A percentile compares a stretch with the other conserved stretches of the same genome.
Conservation (phyloP, 2,888 invertebrate species). For the Macrosiphum euphorbiae region DNA sequence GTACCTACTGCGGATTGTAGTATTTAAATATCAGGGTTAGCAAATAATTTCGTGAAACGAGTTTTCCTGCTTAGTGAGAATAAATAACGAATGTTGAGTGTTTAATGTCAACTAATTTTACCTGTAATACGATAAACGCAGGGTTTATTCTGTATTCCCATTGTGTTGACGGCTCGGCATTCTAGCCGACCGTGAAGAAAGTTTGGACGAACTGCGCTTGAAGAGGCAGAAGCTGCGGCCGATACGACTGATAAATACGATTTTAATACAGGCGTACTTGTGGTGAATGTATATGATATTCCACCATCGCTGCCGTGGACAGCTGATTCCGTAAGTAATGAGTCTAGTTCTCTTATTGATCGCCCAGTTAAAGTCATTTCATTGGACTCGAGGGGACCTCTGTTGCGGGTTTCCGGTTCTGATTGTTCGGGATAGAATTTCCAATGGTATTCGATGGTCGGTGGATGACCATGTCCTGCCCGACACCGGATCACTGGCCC, state of each 20-base stretch:
- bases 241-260: constrained; percentile 37
- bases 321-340: neutral
- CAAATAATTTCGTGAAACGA: neutral
- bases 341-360: neutral
- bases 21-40: neutral
- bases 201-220: neutral
- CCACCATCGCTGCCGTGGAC: neutral
- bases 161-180: constrained; percentile 54
- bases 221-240: constrained; percentile 34
- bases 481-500: constrained; percentile 28
- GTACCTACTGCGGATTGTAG: neutral
- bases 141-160: constrained; percentile 44
- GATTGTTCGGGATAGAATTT: constrained; percentile 35
- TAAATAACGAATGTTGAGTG: neutral
- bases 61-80: neutral
- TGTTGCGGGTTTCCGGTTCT: neutral
- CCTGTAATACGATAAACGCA: constrained; percentile 52
- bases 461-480: constrained; percentile 48
- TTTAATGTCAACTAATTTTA: neutral
- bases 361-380: constrained; percentile 12
- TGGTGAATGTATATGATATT: constrained; percentile 43
- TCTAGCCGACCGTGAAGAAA: constrained; percentile 46
- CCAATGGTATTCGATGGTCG: constrained; percentile 46
- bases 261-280: constrained; percentile 47
- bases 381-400: neutral